phyloP scores from a whole-genome alignment of 2,797 vertebrate genomes.

The Percopsis omiscomaycus region DNA sequence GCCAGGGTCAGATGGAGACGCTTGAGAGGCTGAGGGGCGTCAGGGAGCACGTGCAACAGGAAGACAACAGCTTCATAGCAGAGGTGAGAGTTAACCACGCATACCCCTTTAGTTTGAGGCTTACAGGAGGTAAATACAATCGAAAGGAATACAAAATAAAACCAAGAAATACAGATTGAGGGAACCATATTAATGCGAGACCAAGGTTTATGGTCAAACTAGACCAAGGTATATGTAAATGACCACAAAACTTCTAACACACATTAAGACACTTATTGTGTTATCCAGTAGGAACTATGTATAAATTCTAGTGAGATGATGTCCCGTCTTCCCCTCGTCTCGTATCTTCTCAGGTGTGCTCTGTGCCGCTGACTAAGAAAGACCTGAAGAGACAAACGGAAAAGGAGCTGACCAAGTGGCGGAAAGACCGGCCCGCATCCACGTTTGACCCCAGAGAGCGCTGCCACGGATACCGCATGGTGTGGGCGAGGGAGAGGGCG shows the following conservation, averaged over 20 bases:
- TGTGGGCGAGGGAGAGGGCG: slow-evolving; percentile 66
- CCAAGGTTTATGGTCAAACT: no score
- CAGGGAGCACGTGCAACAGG: slow-evolving; percentile 73
- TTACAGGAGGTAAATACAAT: no score
- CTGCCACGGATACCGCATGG: slow-evolving; percentile 78
- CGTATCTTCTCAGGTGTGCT: slow-evolving; percentile 75
- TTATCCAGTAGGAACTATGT: no score
- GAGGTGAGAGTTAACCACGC: slow-evolving; percentile 70
- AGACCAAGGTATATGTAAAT: no score
- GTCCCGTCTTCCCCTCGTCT: no score
- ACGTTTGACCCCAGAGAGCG: slow-evolving; percentile 80
- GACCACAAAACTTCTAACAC: no score
- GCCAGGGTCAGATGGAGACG: slow-evolving; percentile 86
- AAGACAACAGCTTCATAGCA: slow-evolving; percentile 81
- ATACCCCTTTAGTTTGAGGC: no score
- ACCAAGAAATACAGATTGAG: background rate
- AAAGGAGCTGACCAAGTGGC: slow-evolving; percentile 78
- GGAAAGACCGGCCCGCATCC: slow-evolving; percentile 72
- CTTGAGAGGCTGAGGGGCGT: slow-evolving; percentile 82
- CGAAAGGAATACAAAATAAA: background rate
- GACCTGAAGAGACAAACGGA: slow-evolving; percentile 80
- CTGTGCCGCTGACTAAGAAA: slow-evolving; percentile 76
- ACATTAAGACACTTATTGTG: no score
- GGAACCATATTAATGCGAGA: background rate
- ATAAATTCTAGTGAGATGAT: no score